Conservation (phyloP, 2,797 vertebrate species). For the Leucoraja ocellata region DNA sequence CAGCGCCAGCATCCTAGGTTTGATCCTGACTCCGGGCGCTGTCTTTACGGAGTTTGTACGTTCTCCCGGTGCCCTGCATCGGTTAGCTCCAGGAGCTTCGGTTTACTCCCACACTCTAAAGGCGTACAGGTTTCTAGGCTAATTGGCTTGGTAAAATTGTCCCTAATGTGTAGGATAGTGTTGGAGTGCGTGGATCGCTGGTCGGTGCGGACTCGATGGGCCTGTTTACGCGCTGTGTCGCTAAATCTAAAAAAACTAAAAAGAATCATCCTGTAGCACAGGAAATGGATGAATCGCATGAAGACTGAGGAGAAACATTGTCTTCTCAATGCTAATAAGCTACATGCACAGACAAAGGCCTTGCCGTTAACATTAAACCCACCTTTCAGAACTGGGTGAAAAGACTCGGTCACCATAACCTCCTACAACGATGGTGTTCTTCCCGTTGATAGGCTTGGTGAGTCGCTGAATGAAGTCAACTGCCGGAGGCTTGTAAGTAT, state of each 20-base stretch:
- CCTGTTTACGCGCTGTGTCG: too few relatives aligned
- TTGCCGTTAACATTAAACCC: conserved; percentile 42
- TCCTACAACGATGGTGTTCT: conserved; percentile 81
- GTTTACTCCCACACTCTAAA: too few relatives aligned
- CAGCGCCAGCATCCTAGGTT: too few relatives aligned
- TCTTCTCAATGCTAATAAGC: neutral
- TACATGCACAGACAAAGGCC: neutral
- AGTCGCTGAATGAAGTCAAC: conserved; percentile 75
- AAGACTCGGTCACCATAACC: conserved; percentile 81
- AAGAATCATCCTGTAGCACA: neutral
- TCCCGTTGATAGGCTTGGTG: conserved; percentile 76
- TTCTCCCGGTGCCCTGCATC: too few relatives aligned
- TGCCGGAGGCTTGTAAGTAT: conserved; percentile 74
- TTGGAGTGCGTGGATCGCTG: too few relatives aligned
- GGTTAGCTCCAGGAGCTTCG: too few relatives aligned
- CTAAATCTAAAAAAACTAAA: neutral
- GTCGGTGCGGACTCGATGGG: too few relatives aligned
- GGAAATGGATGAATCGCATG: neutral
- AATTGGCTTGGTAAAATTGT: too few relatives aligned
- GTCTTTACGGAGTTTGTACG: too few relatives aligned
- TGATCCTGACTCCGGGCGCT: too few relatives aligned
- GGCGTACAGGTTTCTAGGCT: too few relatives aligned
- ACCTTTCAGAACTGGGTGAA: conserved; percentile 70
- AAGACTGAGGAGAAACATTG: neutral
- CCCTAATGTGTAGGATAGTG: too few relatives aligned